A percentile compares a stretch with the other conserved stretches of the same genome.
Evolutionary conservation across 2,888 invertebrate species (phyloP).

Genomic region (Drosophila falleni): DNA sequence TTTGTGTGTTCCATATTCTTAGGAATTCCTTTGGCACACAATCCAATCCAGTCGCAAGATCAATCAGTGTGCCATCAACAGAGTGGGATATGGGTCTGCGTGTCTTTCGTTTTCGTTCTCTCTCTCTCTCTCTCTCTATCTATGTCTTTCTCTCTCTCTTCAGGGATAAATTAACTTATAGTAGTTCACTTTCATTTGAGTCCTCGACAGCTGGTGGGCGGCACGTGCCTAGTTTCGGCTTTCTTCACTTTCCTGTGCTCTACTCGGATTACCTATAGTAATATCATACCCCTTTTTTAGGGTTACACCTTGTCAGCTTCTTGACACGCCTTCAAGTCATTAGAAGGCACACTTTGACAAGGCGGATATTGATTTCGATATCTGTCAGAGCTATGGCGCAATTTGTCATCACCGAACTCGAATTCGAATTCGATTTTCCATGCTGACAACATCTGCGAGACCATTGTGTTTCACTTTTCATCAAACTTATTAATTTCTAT

Average conservation of each 20-base stretch:
- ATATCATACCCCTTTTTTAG: constrained; percentile 37
- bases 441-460: constrained; percentile 63
- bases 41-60: constrained; percentile 70
- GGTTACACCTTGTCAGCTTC: constrained; percentile 33
- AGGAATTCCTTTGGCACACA: constrained; percentile 73
- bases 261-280: constrained; percentile 60
- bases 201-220: constrained; percentile 60
- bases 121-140: neutral
- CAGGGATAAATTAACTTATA: constrained; percentile 28
- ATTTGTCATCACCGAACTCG: constrained; percentile 33
- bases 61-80: constrained; percentile 72
- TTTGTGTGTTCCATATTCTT: constrained; percentile 64
- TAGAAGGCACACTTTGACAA: constrained; percentile 68
- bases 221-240: constrained; percentile 69
- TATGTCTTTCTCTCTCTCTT: neutral
- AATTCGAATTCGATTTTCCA: constrained; percentile 26
- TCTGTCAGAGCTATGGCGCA: constrained; percentile 37
- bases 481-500: constrained; percentile 79
- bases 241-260: constrained; percentile 64
- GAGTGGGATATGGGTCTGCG: constrained; percentile 36
- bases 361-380: constrained; percentile 80
- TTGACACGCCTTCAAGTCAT: constrained; percentile 65
- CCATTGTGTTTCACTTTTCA: constrained; percentile 76
- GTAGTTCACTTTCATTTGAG: constrained; percentile 61
- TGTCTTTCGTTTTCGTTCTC: constrained; percentile 3